phyloP scores from a whole-genome alignment of 2,113 vertebrate genomes.

The Hemiprocne comata region DNA sequence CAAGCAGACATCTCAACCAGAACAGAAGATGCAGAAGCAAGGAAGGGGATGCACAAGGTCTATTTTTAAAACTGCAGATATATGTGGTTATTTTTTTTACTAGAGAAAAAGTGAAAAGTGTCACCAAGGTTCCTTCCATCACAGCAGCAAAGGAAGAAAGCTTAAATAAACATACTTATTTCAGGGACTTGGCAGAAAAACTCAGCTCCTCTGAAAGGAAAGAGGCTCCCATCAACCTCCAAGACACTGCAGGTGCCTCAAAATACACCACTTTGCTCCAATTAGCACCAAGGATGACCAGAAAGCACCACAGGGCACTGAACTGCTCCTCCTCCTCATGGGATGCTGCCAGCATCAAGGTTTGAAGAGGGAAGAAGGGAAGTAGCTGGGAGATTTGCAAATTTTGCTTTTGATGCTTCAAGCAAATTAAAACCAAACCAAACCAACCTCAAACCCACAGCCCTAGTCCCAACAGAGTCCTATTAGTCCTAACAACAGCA shows the following conservation, averaged over 20 bases:
- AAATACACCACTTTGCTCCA: accelerated
- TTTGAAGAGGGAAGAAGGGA: not conserved
- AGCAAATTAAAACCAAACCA: not conserved
- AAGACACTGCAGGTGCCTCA: not conserved
- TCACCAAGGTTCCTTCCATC: not conserved
- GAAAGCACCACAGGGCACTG: not conserved
- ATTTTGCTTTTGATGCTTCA: not conserved
- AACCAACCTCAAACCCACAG: not conserved
- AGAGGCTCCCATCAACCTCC: not conserved
- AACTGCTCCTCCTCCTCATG: not conserved
- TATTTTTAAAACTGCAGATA: not conserved
- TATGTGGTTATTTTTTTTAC: not conserved
- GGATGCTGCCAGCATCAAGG: not conserved
- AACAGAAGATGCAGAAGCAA: not conserved
- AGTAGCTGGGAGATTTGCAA: not conserved
- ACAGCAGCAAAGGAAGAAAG: not conserved
- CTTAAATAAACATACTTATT: not conserved
- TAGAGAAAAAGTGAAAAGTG: not conserved
- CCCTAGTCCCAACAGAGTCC: not conserved
- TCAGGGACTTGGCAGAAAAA: not conserved
- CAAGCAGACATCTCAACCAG: not conserved
- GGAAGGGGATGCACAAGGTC: not conserved
- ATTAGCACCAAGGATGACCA: not conserved
- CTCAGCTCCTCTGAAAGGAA: not conserved
- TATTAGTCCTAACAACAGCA: not conserved